phyloP scores from a whole-genome alignment of 92 coral and sea anemone species.

The Desmophyllum pertusum region DNA sequence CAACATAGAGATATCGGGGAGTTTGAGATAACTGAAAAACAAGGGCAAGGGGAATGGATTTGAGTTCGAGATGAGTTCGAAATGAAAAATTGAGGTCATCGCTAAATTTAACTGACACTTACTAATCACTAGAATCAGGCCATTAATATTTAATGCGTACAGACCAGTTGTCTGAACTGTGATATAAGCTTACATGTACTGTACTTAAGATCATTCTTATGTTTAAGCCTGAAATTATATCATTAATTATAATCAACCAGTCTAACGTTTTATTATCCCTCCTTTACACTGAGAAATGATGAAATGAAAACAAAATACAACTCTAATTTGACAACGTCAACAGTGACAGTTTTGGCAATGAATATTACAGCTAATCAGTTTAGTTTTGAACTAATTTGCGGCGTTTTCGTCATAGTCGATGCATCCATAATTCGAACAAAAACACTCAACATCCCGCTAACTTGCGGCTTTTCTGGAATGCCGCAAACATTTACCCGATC shows the following conservation, averaged over 20 bases:
- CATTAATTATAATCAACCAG: neutral
- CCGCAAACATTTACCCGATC: neutral
- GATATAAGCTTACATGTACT: neutral
- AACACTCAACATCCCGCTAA: neutral
- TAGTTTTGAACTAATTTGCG: neutral
- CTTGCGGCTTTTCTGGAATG: neutral
- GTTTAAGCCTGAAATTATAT: neutral
- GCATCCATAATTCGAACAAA: neutral
- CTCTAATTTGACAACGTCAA: neutral
- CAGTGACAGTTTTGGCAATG: neutral
- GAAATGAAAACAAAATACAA: neutral
- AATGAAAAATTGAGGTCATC: neutral
- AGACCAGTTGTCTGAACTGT: neutral
- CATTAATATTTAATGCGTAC: neutral
- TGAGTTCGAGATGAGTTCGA: no score
- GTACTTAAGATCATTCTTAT: neutral
- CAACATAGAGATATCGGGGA: no score
- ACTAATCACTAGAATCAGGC: neutral
- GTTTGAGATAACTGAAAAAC: no score
- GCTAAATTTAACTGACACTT: neutral
- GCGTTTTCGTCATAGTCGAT: neutral
- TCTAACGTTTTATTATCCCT: neutral
- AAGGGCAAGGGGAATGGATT: no score
- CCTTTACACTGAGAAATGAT: neutral
- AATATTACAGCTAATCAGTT: neutral